Evolutionary conservation across 1,140 invertebrate genomes (phyloP), one percentile per base, ranked within the genome.

Genomic region (Pogonomyrmex californicus): DNA sequence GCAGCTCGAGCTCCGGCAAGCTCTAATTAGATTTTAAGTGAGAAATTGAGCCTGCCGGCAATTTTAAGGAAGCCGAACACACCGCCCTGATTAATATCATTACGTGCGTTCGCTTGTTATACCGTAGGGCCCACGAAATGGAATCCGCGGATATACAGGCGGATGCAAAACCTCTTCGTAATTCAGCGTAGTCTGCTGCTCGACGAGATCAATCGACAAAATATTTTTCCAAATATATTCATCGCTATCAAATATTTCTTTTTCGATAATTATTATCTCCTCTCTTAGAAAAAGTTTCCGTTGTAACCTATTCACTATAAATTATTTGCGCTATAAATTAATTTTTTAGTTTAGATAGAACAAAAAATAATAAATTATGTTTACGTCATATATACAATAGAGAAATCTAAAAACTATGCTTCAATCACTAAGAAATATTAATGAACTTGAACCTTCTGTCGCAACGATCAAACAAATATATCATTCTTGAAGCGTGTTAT

Each of bases 1-100:
- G 83, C 77, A 83, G 86, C 49, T 47, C 87, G 63, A 54, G 58
- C 87, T 87, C 89, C 85, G 88, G 88, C 86, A 90, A 93, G 91
- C 92, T 95, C 94, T 94, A 95, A 95, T 95, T 95, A 95, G 93
- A 94, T 93, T 94, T 95, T 94, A 95, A 95, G 94, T 95, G 94
- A 95, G 94, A 95, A 95, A 95, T 95, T 94, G 94, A 94, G 94
- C 94, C 94, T 94, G 94, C 93, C 91, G 93, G 94, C 94, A 95
- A 95, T 95, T 95, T 95, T 95, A 94, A 94, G 94, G 95, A 95
- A 95, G 94, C 94, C 92, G 93, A 94, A 95, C 92, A 88, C 90
- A 91, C 92, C 93, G 91, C 93, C 91, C 94, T 94, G 94, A 95
- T 95, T 95, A 95, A 95, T 95, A 95, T 95, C 93, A 95, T 95